Evolutionary conservation across 2,888 invertebrate species (phyloP), one percentile per base, ranked within the genome.

Genomic region (Melieria omissa): DNA sequence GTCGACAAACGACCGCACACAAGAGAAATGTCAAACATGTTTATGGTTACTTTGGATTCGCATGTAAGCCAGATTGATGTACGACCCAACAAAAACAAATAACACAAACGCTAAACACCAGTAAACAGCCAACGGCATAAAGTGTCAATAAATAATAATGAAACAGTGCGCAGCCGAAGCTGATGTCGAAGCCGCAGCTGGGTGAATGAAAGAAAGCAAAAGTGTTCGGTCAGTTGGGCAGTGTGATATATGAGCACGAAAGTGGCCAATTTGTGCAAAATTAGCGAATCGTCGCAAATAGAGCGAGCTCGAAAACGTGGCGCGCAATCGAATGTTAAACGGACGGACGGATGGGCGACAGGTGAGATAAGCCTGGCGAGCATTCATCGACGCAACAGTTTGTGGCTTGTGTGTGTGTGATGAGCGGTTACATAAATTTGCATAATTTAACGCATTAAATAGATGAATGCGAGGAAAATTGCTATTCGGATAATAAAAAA

Each of bases 231-330:
- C 29, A 29, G 29, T 29, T 29, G 29, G 29, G 3, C 3, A 3
- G 1, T 29, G 29, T 29, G 29, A 29, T 3, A 29, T 29, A 3
- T 29, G 29, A 29, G 29, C 29, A 29, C 29, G 29, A 29, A 29
- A 29, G 9, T 65, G 65, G 14, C 52, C 65, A 52, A 65, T 65
- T 65, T 65, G 52, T 9, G 6, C 14, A 52, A 52, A 65, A 65
- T 65, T 12, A 65, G 55, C 65, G 29, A 57, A 57, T 45, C 57
- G 45, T 55, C 16, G 55, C 65, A 55, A 55, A 57, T 57, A 10
- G 65, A 49, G 49, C 12, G 12, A 12, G 12, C 49, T 10, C 49
- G 9, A 12, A 49, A 49, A 12, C 12, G 49, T 10, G 9, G 3
- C 10, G 12, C 9, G 9, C 3, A 12, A 49, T 49, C 12, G 49